A percentile compares a stretch with the other conserved stretches of the same genome.
phyloP scores from a whole-genome alignment of 1,140 invertebrate species.

The Zophobas atratus region DNA sequence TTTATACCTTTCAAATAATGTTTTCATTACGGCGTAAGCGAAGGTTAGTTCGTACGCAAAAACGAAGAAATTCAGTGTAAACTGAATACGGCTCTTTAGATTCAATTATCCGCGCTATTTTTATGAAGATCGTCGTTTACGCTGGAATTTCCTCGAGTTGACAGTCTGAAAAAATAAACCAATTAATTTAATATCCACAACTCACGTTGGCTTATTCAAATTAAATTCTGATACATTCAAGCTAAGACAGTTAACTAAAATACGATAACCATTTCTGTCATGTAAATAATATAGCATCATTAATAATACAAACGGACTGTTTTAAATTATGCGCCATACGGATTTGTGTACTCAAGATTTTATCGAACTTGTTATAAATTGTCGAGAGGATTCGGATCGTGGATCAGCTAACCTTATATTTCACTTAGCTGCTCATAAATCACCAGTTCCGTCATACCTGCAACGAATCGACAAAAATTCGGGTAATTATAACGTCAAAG shows the following conservation, averaged over 20 bases:
- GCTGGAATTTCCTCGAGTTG: background rate
- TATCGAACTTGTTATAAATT: slow-evolving; percentile 41
- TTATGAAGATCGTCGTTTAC: background rate
- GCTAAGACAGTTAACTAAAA: slow-evolving; percentile 37
- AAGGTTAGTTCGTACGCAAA: too few species aligned
- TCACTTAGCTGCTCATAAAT: slow-evolving; percentile 5
- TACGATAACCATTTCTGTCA: slow-evolving; percentile 42
- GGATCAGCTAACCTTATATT: slow-evolving; percentile 21
- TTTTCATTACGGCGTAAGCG: too few species aligned
- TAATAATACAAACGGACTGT: slow-evolving; percentile 31
- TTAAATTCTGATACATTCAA: slow-evolving; percentile 21
- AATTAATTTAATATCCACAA: slow-evolving; percentile 27
- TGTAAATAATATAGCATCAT: slow-evolving; percentile 41
- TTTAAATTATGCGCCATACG: slow-evolving; percentile 37
- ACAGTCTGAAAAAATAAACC: background rate
- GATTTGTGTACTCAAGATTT: slow-evolving; percentile 38
- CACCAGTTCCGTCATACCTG: slow-evolving; percentile 19
- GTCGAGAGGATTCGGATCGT: slow-evolving; percentile 11
- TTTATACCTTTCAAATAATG: slow-evolving; percentile 2
- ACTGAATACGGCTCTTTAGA: too few species aligned
- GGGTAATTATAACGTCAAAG: background rate
- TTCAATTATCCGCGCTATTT: background rate
- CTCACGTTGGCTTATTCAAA: slow-evolving; percentile 22
- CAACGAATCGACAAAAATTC: background rate
- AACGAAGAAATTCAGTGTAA: too few species aligned